Evolutionary conservation across 2,888 invertebrate genomes (phyloP).

Genomic region (Leptinotarsa juncta): DNA sequence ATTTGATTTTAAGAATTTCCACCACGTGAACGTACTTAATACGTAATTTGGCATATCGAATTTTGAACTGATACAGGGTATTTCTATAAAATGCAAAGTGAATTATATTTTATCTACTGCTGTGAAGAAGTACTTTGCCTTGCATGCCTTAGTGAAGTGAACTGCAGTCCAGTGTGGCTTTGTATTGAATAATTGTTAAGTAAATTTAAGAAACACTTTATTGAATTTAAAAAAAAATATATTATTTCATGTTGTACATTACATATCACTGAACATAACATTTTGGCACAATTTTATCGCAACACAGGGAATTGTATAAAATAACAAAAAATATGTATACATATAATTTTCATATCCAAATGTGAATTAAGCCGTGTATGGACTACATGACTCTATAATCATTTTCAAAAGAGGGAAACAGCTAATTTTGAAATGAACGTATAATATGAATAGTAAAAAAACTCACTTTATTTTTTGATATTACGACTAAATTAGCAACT

Average conservation of each 20-base stretch:
- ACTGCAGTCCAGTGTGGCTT: background rate
- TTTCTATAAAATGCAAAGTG: slow-evolving; percentile 38
- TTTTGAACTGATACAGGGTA: slow-evolving; percentile 39
- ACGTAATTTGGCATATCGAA: slow-evolving; percentile 52
- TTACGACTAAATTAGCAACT: too few relatives aligned
- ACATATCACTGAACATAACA: background rate
- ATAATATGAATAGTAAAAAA: background rate
- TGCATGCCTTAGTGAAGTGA: slow-evolving; percentile 2
- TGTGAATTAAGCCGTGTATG: background rate
- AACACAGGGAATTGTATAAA: background rate
- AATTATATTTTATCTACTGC: slow-evolving; percentile 23
- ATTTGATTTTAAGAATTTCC: slow-evolving; percentile 70
- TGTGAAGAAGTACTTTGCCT: slow-evolving; percentile 3
- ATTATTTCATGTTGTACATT: slow-evolving; percentile 9
- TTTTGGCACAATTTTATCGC: background rate
- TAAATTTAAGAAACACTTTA: slow-evolving; percentile 6
- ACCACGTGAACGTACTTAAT: slow-evolving; percentile 27
- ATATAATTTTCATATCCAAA: background rate
- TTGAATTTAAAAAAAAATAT: slow-evolving; percentile 1
- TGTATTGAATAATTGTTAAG: background rate
- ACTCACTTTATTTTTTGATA: too few relatives aligned
- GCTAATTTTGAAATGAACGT: background rate
- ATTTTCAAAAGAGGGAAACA: background rate
- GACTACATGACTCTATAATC: background rate
- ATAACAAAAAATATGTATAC: background rate